Evolutionary conservation across 2,113 vertebrate species (phyloP).

Genomic region (Esox niger): DNA sequence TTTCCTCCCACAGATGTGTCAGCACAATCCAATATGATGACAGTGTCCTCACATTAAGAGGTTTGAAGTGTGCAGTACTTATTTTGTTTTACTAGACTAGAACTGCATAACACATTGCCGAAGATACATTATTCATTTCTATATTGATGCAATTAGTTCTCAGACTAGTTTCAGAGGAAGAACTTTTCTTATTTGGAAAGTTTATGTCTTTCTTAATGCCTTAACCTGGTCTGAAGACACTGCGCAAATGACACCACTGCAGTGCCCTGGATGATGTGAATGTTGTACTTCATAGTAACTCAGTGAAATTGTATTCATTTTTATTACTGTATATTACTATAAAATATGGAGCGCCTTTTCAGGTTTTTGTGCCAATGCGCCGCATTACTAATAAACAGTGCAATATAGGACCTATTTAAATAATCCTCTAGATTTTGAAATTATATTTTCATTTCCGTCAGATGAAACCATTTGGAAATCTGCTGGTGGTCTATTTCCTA

Average conservation of each 20-base stretch:
- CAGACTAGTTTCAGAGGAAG: not conserved
- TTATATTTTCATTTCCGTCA: too few relatives aligned
- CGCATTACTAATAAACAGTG: too few relatives aligned
- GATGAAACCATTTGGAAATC: too few relatives aligned
- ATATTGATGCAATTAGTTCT: not conserved
- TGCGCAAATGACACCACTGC: not conserved
- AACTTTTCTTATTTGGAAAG: not conserved
- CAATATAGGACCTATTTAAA: too few relatives aligned
- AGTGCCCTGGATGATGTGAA: too few relatives aligned
- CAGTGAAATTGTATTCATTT: too few relatives aligned
- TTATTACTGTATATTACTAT: too few relatives aligned
- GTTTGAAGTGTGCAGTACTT: slow-evolving; percentile 7
- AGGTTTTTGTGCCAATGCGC: too few relatives aligned
- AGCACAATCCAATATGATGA: slow-evolving; percentile 43
- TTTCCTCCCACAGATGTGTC: slow-evolving; percentile 48
- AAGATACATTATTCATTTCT: not conserved
- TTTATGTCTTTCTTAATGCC: not conserved
- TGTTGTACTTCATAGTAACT: too few relatives aligned
- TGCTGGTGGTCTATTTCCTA: too few relatives aligned
- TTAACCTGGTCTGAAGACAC: not conserved
- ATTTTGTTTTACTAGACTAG: not conserved
- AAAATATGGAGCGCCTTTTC: too few relatives aligned
- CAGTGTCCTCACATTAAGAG: slow-evolving; percentile 7
- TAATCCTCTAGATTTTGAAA: too few relatives aligned
- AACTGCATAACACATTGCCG: slow-evolving; percentile 16